phyloP scores from a whole-genome alignment of 2,888 invertebrate species.

The Serripes groenlandicus region DNA sequence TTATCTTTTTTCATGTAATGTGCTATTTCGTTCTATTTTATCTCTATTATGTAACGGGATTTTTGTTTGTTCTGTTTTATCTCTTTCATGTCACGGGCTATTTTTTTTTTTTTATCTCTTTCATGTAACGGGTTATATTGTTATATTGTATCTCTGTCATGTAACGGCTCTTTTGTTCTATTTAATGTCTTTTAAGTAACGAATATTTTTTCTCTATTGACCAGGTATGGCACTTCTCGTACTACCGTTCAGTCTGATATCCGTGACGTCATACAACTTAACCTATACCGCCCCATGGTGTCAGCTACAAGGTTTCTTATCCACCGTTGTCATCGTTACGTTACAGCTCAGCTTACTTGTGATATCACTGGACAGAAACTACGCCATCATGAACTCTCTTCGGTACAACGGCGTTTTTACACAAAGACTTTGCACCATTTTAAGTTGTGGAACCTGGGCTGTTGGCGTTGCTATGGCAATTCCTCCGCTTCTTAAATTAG shows the following conservation, averaged over 20 bases:
- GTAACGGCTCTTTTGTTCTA: no score
- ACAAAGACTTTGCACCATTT: slow-evolving; percentile 64
- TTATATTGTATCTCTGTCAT: no score
- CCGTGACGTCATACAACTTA: slow-evolving; percentile 62
- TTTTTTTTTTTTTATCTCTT: no score
- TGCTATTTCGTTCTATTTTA: slow-evolving; percentile 72
- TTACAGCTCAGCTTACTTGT: slow-evolving; percentile 71
- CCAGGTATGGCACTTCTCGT: slow-evolving; percentile 72
- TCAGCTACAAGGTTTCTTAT: slow-evolving; percentile 71
- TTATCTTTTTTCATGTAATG: slow-evolving; percentile 71
- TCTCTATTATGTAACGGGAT: no score
- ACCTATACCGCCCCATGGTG: slow-evolving; percentile 67
- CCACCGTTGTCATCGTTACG: slow-evolving; percentile 69
- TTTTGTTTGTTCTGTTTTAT: no score
- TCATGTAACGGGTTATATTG: no score
- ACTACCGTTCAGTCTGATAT: slow-evolving; percentile 71
- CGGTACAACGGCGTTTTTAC: slow-evolving; percentile 77
- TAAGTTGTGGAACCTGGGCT: slow-evolving; percentile 68
- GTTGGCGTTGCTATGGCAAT: slow-evolving; percentile 67
- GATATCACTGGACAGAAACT: slow-evolving; percentile 77
- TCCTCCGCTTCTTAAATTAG: slow-evolving; percentile 70
- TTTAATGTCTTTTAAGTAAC: no score
- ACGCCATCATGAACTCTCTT: slow-evolving; percentile 77
- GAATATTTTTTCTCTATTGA: no score
- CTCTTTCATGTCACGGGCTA: no score